phyloP scores from a whole-genome alignment of 2,113 vertebrate species.

The Clarias macrocephalus region DNA sequence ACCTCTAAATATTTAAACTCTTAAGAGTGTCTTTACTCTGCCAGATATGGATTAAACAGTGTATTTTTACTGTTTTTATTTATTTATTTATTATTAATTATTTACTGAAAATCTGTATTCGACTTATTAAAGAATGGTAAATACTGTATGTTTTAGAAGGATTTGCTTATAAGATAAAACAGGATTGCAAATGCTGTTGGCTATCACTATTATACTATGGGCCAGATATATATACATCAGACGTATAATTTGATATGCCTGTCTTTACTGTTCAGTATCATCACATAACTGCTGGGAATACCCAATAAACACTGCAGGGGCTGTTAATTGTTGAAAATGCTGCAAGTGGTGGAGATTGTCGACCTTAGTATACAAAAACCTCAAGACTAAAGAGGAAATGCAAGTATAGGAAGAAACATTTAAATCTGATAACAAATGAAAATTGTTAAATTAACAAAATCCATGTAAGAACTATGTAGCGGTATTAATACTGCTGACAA shows the following conservation, averaged over 20 bases:
- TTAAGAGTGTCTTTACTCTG: slow-evolving; percentile 39
- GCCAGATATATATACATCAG: neutral
- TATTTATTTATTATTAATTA: no score
- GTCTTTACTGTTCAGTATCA: neutral
- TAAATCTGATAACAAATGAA: no score
- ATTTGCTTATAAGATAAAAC: neutral
- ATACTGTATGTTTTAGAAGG: no score
- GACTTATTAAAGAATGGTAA: no score
- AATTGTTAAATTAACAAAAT: no score
- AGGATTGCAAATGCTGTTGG: neutral
- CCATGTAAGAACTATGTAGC: no score
- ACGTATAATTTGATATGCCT: neutral
- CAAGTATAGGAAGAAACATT: no score
- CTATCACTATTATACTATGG: neutral
- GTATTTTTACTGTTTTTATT: neutral
- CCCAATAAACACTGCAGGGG: neutral
- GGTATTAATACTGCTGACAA: no score
- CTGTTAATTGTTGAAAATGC: no score
- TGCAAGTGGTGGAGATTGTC: neutral
- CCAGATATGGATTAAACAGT: neutral
- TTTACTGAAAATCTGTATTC: no score
- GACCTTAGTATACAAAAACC: no score
- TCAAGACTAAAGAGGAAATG: no score
- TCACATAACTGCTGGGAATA: neutral
- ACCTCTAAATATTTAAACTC: slow-evolving; percentile 51